Base-by-base conservation (phyloP, 2,888 invertebrate species). In the Teleogryllus oceanicus region DNA sequence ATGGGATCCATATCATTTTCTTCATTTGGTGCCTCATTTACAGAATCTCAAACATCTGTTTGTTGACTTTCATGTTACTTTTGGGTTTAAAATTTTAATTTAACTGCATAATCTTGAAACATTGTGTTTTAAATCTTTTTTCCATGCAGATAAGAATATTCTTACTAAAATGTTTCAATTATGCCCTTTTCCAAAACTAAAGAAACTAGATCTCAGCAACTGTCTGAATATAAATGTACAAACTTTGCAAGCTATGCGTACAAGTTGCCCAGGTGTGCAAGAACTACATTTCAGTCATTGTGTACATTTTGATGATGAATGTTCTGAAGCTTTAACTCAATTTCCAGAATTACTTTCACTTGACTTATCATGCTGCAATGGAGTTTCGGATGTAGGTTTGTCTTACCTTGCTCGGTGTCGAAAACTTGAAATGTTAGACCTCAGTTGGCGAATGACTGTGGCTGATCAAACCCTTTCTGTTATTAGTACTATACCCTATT, bases 91-190 rank as follows among this genome's bases (percentile, higher is more conserved):
- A n/a, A n/a, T n/a, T n/a, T n/a, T n/a, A n/a, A n/a, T n/a, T n/a
- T n/a, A n/a, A n/a, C 10, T 62, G n/a, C 13, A 8, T 4, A 62
- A 62, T n/a, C n/a, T 62, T 18, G n/a, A 62, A 62, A 62, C 62
- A 62, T 18, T 62, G n/a, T 62, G 62, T 62, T 62, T 62, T n/a
- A 62, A 62, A 62, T 62, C 62, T n/a, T n/a, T 62, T 62, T 62
- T 62, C 11, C 62, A 62, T 62, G 13, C 62, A 62, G 62, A 62
- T 62, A 62, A 11, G n/a, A 1, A 62, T 8, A 62, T 62, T 62
- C 62, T 62, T n/a, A 62, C 62, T n/a, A 62, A 62, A 62, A 62
- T 62, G 62, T 62, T 62, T n/a, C 13, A n/a, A 18, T 13, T 5
- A 4, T 13, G 62, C n/a, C n/a, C 62, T 10, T n/a, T 62, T 13